Percentiles rank a stretch among this genome's conserved stretches.
These are phyloP conservation scores for Amphimedon queenslandica DNA, from an alignment of 37 sponge, comb jelly and placozoan genomes.

Conservation along the genomic window DNA sequence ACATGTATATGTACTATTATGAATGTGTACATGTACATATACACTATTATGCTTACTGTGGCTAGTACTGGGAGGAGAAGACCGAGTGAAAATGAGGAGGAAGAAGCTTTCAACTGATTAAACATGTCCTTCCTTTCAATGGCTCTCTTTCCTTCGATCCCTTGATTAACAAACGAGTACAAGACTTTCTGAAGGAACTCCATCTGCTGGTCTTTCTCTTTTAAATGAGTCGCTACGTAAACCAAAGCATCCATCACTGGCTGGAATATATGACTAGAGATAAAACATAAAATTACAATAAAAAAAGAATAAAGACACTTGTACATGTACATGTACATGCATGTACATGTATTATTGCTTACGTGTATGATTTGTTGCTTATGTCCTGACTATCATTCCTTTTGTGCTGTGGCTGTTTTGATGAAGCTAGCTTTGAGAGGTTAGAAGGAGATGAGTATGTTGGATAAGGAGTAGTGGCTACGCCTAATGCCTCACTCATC, in stretches of 20 bases:
- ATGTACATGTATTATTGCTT: no score
- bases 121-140: conserved; percentile 30
- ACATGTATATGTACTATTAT: neutral
- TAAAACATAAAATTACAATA: no score
- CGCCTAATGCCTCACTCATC: conserved; percentile 37
- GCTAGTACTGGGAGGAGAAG: conserved; percentile 71
- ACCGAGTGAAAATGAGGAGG: conserved; percentile 69
- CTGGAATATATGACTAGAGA: conserved; percentile 57
- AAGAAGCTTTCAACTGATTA: conserved; percentile 54
- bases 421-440: no score
- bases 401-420: no score
- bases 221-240: conserved; percentile 42
- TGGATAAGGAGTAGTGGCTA: neutral
- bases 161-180: conserved; percentile 68
- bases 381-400: no score
- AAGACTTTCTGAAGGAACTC: conserved; percentile 51
- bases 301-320: neutral
- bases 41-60: conserved; percentile 65
- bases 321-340: no score
- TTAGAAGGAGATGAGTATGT: neutral
- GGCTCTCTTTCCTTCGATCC: conserved; percentile 62
- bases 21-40: no score
- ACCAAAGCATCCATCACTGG: conserved; percentile 58
- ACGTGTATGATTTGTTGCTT: no score
- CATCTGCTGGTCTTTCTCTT: conserved; percentile 31